Percentiles rank a stretch among this genome's conserved stretches.
Evolutionary conservation across 1,140 invertebrate species (phyloP).

Genomic region (Neotoxoptera formosana): DNA sequence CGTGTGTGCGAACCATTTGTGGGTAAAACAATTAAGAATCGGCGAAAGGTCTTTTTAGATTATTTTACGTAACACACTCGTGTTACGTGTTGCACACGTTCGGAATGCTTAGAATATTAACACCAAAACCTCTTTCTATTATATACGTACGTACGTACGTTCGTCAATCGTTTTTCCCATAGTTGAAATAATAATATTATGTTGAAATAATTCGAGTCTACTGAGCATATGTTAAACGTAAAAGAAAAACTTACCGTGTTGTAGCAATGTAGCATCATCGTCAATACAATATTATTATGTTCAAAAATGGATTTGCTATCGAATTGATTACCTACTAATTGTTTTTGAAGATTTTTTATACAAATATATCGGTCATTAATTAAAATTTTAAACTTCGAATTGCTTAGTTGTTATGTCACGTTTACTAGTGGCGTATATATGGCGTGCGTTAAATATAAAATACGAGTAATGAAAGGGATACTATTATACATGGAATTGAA

Average conservation of each 20-base stretch:
- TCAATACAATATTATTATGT: not conserved
- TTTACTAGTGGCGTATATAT: not conserved
- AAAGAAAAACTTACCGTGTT: not conserved
- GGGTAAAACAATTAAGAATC: slow-evolving; percentile 42
- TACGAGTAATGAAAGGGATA: not conserved
- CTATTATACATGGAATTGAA: not conserved
- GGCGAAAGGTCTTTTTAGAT: slow-evolving; percentile 33
- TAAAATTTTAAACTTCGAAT: not conserved
- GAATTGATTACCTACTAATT: not conserved
- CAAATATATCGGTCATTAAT: not conserved
- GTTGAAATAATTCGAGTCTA: not conserved
- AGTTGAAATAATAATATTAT: not conserved
- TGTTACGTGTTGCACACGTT: slow-evolving; percentile 27
- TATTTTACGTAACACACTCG: slow-evolving; percentile 25
- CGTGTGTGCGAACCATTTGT: slow-evolving; percentile 41
- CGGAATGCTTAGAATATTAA: slow-evolving; percentile 40
- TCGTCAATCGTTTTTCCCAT: not conserved
- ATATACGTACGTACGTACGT: not conserved
- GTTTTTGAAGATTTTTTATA: not conserved
- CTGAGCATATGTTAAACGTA: not conserved
- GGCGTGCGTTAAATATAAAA: not conserved
- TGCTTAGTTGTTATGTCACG: not conserved
- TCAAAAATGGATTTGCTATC: not conserved
- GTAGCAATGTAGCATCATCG: not conserved
- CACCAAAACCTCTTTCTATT: not conserved